Evolutionary conservation across 2,888 invertebrate species (phyloP), one percentile per base, ranked within the genome.

Genomic region (Trichacis sp.): DNA sequence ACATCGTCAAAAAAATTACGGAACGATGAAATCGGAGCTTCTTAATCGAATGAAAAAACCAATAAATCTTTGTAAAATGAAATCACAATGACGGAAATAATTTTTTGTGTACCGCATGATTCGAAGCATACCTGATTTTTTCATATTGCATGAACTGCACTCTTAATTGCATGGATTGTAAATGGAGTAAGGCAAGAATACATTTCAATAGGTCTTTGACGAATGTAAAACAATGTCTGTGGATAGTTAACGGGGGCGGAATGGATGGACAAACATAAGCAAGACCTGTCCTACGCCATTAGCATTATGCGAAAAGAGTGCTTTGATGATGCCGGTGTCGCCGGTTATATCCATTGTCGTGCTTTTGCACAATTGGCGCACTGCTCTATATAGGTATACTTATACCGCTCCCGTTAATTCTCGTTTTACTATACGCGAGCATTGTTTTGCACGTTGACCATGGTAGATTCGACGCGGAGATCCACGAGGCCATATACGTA

Each of bases 341-440:
- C 50, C 56, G 63, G 60, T 54, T 63, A 67, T 63, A 67, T 60
- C 57, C 60, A 63, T 67, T 67, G 67, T 67, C 47, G 47, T 60
- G 47, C 56, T 56, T 67, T 67, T 63, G 67, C 59, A 63, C 63
- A 57, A 55, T 63, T 57, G 63, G 60, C 56, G 53, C 52, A 55
- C 45, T 52, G 45, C 51, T 49, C 51, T 46, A 50, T 67, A 63
- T 63, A 63, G 63, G 54, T 63, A 58, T 57, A 60, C 60, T 60
- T 63, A 54, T n/a, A n/a, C 56, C 49, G 56, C 51, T 54, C 56
- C 56, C 54, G 67, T 63, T 67, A 67, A 68, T 68, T 68, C 60
- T 61, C 67, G 57, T 60, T 68, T 55, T 57, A 68, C 60, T 57
- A 61, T 64, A 54, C 48, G 57, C 57, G 45, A 46, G 54, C 60